Evolutionary conservation across 2,797 vertebrate genomes (phyloP), one percentile per base, ranked within the genome.

Genomic region (Valencia hispanica): DNA sequence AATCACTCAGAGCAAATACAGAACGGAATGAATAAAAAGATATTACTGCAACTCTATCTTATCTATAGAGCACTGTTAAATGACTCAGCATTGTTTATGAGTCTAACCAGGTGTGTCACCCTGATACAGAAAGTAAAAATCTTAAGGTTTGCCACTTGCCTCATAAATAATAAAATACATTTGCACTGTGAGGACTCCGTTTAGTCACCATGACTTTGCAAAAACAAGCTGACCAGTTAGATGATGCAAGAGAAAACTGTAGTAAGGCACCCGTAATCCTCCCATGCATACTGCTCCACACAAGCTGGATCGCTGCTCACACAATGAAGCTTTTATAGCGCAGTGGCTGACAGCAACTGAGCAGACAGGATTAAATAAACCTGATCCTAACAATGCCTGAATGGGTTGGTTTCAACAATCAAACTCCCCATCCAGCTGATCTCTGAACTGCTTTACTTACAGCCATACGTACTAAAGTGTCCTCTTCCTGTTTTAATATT

Each of bases 181-280:
- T 0, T 17, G 55, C 6, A 15, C 12, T 14, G 2, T 39, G 39
- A 6, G 5, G 7, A 25, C 47, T 70, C 66, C 36, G 80, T 63
- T 80, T 74, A 43, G 77, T 91, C 79, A 94, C 91, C 87, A 92
- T 94, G 94, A 95, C 93, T 92, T 86, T 88, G 92, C 63, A 79
- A 87, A 92, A 65, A 68, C 5, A 43, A 86, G 30, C 68, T 70
- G 73, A 50, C 74, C 61, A 61, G 73, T 63, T 51, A 41, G 18
- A 73, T 87, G 84, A 84, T 61, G 75, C 81, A 90, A 84, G 48
- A 79, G 41, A 50, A n/a, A 34, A 75, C 75, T 2, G 75, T 84
- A 32, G 11, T 25, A 10, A 65, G 34, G 34, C 10, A 36, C 30
- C 77, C 74, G 63, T 79, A 84, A 81, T 79, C 78, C 79, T 72